Percentiles rank a stretch among this genome's conserved stretches.
These are phyloP conservation scores for Acrobasis consociella DNA, from an alignment of 2,888 invertebrate genomes.

Conservation along the genomic window DNA sequence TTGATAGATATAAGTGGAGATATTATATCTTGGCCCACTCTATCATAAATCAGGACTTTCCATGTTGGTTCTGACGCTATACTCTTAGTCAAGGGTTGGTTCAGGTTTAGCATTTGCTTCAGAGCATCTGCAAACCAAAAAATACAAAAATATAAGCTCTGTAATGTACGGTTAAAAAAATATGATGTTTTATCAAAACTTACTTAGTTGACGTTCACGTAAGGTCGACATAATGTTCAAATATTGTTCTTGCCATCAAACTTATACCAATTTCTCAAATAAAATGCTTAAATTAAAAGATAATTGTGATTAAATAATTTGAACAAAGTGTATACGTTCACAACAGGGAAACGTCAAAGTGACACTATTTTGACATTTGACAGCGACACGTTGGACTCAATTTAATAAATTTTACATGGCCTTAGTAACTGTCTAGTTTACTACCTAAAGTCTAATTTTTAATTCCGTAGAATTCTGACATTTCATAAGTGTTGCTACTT, in stretches of 20 bases:
- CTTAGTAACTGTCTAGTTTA: not conserved
- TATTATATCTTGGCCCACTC: slow-evolving; percentile 98
- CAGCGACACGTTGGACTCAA: slow-evolving; percentile 26
- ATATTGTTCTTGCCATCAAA: slow-evolving; percentile 42
- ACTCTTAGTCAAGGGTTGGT: slow-evolving; percentile 89
- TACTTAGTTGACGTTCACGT: slow-evolving; percentile 88
- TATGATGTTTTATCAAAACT: slow-evolving; percentile 41
- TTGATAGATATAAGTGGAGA: slow-evolving; percentile 98
- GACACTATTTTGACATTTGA: slow-evolving; percentile 23
- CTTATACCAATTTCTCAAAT: slow-evolving; percentile 33
- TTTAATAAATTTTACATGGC: not conserved
- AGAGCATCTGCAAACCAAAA: slow-evolving; percentile 88
- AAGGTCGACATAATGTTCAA: slow-evolving; percentile 83
- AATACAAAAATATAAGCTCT: slow-evolving; percentile 27
- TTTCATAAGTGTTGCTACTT: too few species aligned
- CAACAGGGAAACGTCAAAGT: slow-evolving; percentile 16
- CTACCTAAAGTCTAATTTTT: too few species aligned
- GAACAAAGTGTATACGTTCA: not conserved
- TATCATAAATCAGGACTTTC: slow-evolving; percentile 98
- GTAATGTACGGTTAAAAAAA: slow-evolving; percentile 6
- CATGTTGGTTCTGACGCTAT: slow-evolving; percentile 94
- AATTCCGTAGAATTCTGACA: too few species aligned
- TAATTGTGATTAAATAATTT: not conserved
- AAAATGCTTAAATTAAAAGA: not conserved
- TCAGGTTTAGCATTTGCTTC: slow-evolving; percentile 97